These are phyloP conservation scores for Philopotamus ludificatus DNA, from an alignment of 1,140 invertebrate genomes.

Conservation along the genomic window DNA sequence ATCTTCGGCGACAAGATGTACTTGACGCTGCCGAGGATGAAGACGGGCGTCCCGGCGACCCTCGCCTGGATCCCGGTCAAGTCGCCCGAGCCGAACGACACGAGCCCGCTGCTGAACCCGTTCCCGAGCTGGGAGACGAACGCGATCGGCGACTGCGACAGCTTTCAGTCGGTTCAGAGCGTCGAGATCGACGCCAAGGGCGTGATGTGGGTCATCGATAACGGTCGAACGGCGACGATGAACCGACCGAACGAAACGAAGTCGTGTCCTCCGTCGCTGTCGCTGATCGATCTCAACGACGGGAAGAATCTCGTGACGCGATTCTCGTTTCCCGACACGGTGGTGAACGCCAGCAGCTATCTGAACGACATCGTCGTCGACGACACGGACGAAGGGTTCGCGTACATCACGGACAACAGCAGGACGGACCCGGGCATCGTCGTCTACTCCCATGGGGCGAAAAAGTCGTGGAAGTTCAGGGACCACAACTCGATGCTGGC, in stretches of 20 bases:
- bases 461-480: slow-evolving; percentile 66
- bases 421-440: slow-evolving; percentile 67
- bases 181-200: slow-evolving; percentile 68
- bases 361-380: slow-evolving; percentile 70
- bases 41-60: slow-evolving; percentile 65
- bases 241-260: slow-evolving; percentile 44
- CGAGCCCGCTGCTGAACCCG: slow-evolving; percentile 61
- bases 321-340: slow-evolving; percentile 60
- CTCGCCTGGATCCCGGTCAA: slow-evolving; percentile 59
- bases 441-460: slow-evolving; percentile 61
- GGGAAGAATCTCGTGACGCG: slow-evolving; percentile 54
- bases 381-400: slow-evolving; percentile 63
- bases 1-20: slow-evolving; percentile 63
- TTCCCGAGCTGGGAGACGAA: slow-evolving; percentile 70
- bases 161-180: slow-evolving; percentile 69
- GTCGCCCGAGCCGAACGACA: slow-evolving; percentile 52
- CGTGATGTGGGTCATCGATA: slow-evolving; percentile 71
- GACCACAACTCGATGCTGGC: slow-evolving; percentile 63
- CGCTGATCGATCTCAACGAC: slow-evolving; percentile 66
- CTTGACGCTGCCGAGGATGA: slow-evolving; percentile 64
- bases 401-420: slow-evolving; percentile 69
- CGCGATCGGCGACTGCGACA: slow-evolving; percentile 58
- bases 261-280: slow-evolving; percentile 64
- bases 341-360: slow-evolving; percentile 55
- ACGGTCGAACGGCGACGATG: slow-evolving; percentile 58